Evolutionary conservation across 2,797 vertebrate genomes (phyloP).

Genomic region (Syncerus caffer): DNA sequence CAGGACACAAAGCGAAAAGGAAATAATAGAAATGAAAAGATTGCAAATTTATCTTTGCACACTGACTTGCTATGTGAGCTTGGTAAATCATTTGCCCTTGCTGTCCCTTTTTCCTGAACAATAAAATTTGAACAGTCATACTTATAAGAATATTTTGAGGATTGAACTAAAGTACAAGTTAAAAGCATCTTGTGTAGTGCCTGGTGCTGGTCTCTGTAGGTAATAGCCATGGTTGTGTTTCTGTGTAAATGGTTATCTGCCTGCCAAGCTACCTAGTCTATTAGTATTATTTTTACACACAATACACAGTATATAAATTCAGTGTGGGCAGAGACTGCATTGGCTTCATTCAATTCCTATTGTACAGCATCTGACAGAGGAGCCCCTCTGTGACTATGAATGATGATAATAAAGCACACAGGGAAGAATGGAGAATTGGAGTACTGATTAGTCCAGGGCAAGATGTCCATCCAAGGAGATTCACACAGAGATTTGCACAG

Average conservation of each 20-base stretch:
- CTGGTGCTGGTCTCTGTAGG: neutral
- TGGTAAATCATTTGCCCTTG: neutral
- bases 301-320: neutral
- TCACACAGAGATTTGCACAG: neutral
- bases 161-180: neutral
- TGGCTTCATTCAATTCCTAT: neutral
- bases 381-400: neutral
- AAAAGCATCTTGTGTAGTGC: neutral
- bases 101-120: neutral
- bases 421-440: neutral
- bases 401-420: neutral
- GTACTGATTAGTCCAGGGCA: neutral
- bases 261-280: neutral
- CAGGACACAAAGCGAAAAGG: neutral
- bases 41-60: neutral
- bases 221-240: neutral
- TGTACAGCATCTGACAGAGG: too few relatives aligned
- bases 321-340: accelerated
- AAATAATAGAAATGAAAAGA: neutral
- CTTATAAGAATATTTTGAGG: neutral
- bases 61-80: neutral
- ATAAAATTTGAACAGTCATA: neutral
- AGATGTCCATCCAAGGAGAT: too few relatives aligned
- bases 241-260: neutral
- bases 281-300: neutral